A percentile compares a stretch with the other conserved stretches of the same genome.
phyloP scores from a whole-genome alignment of 2,113 vertebrate species.

The Albula glossodonta region DNA sequence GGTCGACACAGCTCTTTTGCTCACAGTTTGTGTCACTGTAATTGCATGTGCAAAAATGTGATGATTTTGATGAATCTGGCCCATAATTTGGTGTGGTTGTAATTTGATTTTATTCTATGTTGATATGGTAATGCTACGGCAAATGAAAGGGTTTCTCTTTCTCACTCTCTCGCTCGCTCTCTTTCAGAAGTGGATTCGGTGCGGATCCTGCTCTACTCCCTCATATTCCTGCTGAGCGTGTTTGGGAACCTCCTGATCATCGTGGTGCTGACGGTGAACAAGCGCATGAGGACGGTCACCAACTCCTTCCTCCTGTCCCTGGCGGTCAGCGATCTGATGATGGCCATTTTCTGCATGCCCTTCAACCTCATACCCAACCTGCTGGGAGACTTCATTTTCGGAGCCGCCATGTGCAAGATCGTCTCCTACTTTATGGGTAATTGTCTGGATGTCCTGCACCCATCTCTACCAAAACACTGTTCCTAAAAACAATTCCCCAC shows the following conservation, averaged over 20 bases:
- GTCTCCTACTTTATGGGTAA: constrained; percentile 94
- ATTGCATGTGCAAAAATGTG: too few relatives aligned
- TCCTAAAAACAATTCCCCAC: not conserved
- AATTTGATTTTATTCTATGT: too few relatives aligned
- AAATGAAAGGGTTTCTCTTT: not conserved
- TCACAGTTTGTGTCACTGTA: too few relatives aligned
- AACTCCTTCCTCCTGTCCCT: constrained; percentile 94
- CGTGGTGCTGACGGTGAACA: constrained; percentile 83
- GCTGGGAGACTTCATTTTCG: constrained; percentile 92
- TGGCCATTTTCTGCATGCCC: constrained; percentile 92
- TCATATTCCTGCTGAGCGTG: constrained; percentile 87
- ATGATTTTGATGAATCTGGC: too few relatives aligned
- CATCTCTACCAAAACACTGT: not conserved
- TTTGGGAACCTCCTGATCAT: constrained; percentile 90
- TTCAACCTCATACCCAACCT: constrained; percentile 92
- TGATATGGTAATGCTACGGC: too few relatives aligned
- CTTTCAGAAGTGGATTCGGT: constrained; percentile 79
- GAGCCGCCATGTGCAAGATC: constrained; percentile 86
- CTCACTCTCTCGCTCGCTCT: not conserved
- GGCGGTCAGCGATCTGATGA: constrained; percentile 90
- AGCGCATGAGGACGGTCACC: constrained; percentile 90
- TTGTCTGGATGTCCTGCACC: constrained; percentile 20
- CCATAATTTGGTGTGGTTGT: too few relatives aligned
- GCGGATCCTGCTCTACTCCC: constrained; percentile 80
- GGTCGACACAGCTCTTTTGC: too few relatives aligned